Evolutionary conservation across 1,140 invertebrate genomes (phyloP).

Genomic region (Archivesica marissinica): DNA sequence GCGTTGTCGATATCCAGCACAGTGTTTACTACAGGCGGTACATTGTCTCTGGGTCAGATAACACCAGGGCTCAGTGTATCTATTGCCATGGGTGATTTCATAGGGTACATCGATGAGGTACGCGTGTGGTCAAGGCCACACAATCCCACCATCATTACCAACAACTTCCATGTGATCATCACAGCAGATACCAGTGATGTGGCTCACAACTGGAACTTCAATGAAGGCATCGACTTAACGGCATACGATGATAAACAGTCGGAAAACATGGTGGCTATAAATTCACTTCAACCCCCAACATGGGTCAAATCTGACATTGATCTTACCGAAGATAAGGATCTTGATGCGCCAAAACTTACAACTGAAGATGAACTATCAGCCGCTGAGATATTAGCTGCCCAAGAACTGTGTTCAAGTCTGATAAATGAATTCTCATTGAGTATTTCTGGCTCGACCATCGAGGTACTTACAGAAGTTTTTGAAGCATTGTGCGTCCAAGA

Average conservation of each 20-base stretch:
- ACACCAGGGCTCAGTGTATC: slow-evolving; percentile 30
- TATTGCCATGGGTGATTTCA: slow-evolving; percentile 55
- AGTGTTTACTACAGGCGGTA: slow-evolving; percentile 63
- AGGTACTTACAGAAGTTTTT: not conserved
- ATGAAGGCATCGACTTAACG: slow-evolving; percentile 62
- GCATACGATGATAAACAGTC: slow-evolving; percentile 45
- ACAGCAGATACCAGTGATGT: slow-evolving; percentile 61
- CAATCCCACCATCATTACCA: slow-evolving; percentile 66
- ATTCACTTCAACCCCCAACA: slow-evolving; percentile 53
- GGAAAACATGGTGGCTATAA: slow-evolving; percentile 53
- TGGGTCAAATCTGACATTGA: slow-evolving; percentile 66
- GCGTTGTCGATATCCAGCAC: slow-evolving; percentile 31
- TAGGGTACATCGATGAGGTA: slow-evolving; percentile 68
- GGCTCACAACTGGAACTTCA: slow-evolving; percentile 65
- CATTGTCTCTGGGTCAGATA: slow-evolving; percentile 64
- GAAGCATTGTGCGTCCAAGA: slow-evolving; percentile 47
- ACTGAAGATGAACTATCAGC: slow-evolving; percentile 9
- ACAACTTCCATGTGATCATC: slow-evolving; percentile 57
- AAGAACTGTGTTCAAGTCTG: slow-evolving; percentile 23
- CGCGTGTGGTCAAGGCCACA: slow-evolving; percentile 68
- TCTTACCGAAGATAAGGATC: not conserved
- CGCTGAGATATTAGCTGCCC: not conserved
- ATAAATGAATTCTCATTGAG: slow-evolving; percentile 15
- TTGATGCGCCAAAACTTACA: slow-evolving; percentile 27
- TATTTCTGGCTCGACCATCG: not conserved